phyloP scores from a whole-genome alignment of 1,140 invertebrate genomes.

The Odontomachus brunneus region DNA sequence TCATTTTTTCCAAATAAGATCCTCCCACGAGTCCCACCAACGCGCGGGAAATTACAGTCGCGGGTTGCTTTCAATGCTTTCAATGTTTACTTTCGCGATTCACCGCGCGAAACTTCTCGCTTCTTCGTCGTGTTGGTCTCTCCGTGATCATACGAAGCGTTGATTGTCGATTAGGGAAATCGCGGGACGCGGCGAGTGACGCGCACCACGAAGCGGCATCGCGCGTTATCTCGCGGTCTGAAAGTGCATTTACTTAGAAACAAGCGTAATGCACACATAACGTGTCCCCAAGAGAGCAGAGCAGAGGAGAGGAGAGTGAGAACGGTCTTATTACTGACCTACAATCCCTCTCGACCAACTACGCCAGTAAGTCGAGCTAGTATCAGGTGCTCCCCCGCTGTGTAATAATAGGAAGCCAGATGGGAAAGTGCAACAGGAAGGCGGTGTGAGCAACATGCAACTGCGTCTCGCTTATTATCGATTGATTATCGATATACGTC shows the following conservation, averaged over 20 bases:
- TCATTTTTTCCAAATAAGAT: background rate
- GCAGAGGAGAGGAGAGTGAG: background rate
- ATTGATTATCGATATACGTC: conserved; percentile 50
- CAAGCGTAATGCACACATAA: conserved; percentile 13
- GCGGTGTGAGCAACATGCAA: conserved; percentile 37
- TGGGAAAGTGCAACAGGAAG: conserved; percentile 53
- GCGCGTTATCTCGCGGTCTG: background rate
- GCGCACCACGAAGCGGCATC: background rate
- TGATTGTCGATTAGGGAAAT: background rate
- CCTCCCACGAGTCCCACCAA: background rate
- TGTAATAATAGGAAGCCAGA: conserved; percentile 51
- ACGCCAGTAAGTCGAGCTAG: conserved; percentile 14
- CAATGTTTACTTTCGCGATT: background rate
- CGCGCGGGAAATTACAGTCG: too few species aligned
- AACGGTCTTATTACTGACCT: conserved; percentile 38
- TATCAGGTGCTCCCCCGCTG: conserved; percentile 45
- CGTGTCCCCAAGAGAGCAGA: background rate
- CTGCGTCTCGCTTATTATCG: conserved; percentile 18
- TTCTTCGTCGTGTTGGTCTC: background rate
- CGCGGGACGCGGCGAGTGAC: background rate
- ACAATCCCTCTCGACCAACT: conserved; percentile 31
- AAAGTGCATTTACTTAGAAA: conserved; percentile 27
- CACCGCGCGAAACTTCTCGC: background rate
- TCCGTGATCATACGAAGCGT: background rate
- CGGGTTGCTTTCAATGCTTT: too few species aligned